A percentile compares a stretch with the other conserved stretches of the same genome.
Conservation (phyloP, 1,140 invertebrate genomes). For the Pseudomyrmex cubaensis region DNA sequence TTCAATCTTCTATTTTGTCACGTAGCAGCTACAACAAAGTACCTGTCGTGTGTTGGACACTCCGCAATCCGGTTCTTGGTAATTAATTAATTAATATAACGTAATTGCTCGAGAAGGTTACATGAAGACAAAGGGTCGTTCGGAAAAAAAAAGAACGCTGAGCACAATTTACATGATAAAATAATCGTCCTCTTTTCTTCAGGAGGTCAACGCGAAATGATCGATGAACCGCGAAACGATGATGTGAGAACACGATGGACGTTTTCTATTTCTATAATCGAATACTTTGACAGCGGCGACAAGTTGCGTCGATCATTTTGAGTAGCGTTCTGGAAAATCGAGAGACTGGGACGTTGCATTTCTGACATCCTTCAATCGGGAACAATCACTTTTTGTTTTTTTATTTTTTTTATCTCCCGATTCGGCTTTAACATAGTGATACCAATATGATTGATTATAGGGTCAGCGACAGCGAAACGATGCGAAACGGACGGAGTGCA, state of each 20-base stretch:
- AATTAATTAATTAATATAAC: constrained; percentile 16
- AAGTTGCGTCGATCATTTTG: background rate
- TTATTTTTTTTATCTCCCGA: constrained; percentile 32
- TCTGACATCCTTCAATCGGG: constrained; percentile 21
- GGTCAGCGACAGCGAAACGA: constrained; percentile 40
- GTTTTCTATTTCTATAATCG: too few relatives aligned
- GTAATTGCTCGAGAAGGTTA: constrained; percentile 27
- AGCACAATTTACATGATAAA: constrained; percentile 10
- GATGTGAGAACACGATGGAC: background rate
- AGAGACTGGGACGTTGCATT: constrained; percentile 1
- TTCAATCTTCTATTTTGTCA: constrained; percentile 58
- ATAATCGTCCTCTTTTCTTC: constrained; percentile 8
- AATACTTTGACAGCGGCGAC: too few relatives aligned
- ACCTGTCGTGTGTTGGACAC: constrained; percentile 8
- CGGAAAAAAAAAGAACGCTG: background rate
- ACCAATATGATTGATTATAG: constrained; percentile 53
- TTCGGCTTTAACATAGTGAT: constrained; percentile 66
- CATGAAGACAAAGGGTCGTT: constrained; percentile 11
- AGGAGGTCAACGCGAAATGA: background rate
- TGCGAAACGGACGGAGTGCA: constrained; percentile 18
- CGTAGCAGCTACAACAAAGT: constrained; percentile 29
- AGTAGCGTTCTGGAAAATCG: constrained; percentile 4
- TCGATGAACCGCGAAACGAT: background rate
- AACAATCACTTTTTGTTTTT: too few relatives aligned
- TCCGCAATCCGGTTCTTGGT: constrained; percentile 23